Evolutionary conservation across 2,113 vertebrate genomes (phyloP).

Genomic region (Thymallus thymallus): DNA sequence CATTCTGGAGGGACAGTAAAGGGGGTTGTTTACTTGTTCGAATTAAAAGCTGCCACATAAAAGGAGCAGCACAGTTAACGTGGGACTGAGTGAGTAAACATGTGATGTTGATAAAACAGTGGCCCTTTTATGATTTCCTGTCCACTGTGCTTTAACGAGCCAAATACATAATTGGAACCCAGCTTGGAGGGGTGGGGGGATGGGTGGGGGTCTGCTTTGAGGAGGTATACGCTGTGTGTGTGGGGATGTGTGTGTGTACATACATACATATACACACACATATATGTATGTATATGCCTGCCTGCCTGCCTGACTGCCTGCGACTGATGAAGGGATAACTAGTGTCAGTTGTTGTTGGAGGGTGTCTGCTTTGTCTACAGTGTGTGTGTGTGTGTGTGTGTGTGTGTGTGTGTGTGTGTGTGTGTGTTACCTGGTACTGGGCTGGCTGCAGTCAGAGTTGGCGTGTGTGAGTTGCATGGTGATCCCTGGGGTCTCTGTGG

Average conservation of each 20-base stretch:
- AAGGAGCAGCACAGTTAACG: background rate
- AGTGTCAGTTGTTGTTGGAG: too few species aligned
- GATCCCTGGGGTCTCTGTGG: background rate
- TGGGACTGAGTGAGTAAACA: constrained; percentile 39
- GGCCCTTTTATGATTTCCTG: constrained; percentile 46
- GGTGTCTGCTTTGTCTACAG: too few species aligned
- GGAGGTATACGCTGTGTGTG: background rate
- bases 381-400: too few species aligned
- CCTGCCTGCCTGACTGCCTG: too few species aligned
- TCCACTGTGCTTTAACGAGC: constrained; percentile 49
- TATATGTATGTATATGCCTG: too few species aligned
- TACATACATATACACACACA: too few species aligned
- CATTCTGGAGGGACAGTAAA: constrained; percentile 46
- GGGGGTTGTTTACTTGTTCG: constrained; percentile 43
- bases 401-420: background rate
- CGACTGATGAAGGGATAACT: background rate
- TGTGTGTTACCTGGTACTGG: constrained; percentile 77
- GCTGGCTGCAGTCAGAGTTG: constrained; percentile 72
- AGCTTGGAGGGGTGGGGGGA: constrained; percentile 26
- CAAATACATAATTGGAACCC: constrained; percentile 40
- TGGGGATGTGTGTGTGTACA: background rate
- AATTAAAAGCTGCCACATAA: constrained; percentile 44
- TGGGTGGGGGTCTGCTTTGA: background rate
- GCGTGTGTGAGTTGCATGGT: constrained; percentile 57
- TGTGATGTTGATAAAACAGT: constrained; percentile 47